Base-by-base conservation (phyloP, 2,797 vertebrate species). In the Sibirionetta formosa region DNA sequence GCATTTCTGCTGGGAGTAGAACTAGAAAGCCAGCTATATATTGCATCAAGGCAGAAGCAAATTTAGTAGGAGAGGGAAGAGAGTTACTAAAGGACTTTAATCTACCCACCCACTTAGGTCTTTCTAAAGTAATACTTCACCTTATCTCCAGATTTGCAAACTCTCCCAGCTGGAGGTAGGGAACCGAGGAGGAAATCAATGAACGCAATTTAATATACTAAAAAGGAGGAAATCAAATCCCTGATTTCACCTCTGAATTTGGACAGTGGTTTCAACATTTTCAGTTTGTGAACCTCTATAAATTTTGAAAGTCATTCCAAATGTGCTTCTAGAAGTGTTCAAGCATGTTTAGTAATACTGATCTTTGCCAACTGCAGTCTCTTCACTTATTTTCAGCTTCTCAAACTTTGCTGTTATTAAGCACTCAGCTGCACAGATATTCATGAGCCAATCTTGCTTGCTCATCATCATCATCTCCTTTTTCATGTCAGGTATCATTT, bases 281-380 rank as follows among this genome's bases (percentile, higher is more conserved):
- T 60, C 31, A 72, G 9, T 9, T 14, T 61, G 14, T 57, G 20
- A 94, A 65, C 9, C 3, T 75, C 35, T 65, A 36, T 63, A 75
- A 2, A 57, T 56, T 69, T 54, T 26, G 15, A 16, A 31, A 38
- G 16, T 66, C 33, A 11, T 48, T 75, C 20, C 7, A 71, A 44
- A 63, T 26, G 8, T 0, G 1, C 8, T 26, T 82, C 53, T 35
- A 70, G 13, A 79, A 78, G 26, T n/a, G n/a, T 53, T 65, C 56
- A 18, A 78, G 15, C 1, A 2, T 29, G 31, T 48, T 69, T 51
- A 26, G 14, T 46, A 46, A 42, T 2, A 0, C 0, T n/a, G 26
- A 7, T 26, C 15, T 66, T 63, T 53, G 16, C 8, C 22, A 63
- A 44, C 9, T 35, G 23, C 14, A 22, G 1, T 48, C 53, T 35